Conservation (phyloP, 2,113 vertebrate species). For the Ascaphus truei region DNA sequence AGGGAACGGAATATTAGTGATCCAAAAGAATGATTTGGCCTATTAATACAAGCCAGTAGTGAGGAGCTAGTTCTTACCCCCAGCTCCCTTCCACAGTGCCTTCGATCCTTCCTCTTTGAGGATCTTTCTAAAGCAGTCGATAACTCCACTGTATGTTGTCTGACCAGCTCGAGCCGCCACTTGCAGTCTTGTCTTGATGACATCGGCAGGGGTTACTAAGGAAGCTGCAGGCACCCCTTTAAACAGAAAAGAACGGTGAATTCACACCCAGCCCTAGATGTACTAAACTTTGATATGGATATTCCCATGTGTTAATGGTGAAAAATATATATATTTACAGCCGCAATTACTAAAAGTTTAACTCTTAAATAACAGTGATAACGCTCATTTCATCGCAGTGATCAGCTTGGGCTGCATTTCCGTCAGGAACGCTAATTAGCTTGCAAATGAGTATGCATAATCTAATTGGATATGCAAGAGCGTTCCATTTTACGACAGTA, state of each 20-base stretch:
- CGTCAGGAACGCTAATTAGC: too few species aligned
- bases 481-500: too few species aligned
- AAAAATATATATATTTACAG: too few species aligned
- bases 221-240: slow-evolving; percentile 90
- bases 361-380: too few species aligned
- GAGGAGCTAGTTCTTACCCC: slow-evolving; percentile 59
- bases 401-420: too few species aligned
- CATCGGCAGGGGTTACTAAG: slow-evolving; percentile 96
- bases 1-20: slow-evolving; percentile 24
- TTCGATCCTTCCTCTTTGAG: slow-evolving; percentile 82
- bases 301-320: too few species aligned
- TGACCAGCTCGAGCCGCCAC: slow-evolving; percentile 92
- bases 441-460: too few species aligned
- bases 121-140: slow-evolving; percentile 92
- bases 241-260: slow-evolving; percentile 50
- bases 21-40: neutral
- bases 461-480: too few species aligned
- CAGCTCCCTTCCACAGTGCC: slow-evolving; percentile 89
- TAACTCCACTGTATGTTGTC: slow-evolving; percentile 86
- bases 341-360: too few species aligned
- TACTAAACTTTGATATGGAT: too few species aligned
- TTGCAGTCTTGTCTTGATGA: slow-evolving; percentile 98
- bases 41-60: neutral
- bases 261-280: slow-evolving; percentile 40
- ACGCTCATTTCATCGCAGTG: too few species aligned